Evolutionary conservation across 2,888 invertebrate genomes (phyloP).

Genomic region (Tipula vernalis): DNA sequence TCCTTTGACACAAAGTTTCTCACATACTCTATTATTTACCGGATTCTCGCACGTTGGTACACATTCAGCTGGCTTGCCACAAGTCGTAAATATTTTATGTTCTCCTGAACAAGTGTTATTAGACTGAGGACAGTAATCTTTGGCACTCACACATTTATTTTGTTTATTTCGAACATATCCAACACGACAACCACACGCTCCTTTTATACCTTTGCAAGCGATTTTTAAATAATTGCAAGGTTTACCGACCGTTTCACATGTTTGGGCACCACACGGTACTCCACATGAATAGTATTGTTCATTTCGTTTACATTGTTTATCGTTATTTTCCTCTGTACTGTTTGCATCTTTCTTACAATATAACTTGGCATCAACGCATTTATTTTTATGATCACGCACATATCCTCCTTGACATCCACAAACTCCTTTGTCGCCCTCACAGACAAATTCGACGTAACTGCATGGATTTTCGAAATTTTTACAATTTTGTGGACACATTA

Average conservation of each 20-base stretch:
- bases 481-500: neutral
- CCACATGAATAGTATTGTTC: neutral
- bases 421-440: neutral
- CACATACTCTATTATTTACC: neutral
- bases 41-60: neutral
- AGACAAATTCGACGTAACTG: neutral
- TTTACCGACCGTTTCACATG: neutral
- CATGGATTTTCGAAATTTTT: neutral
- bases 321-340: neutral
- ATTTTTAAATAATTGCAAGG: neutral
- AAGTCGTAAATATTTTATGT: neutral
- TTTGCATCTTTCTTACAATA: neutral
- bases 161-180: neutral
- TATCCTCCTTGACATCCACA: neutral
- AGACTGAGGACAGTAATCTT: neutral
- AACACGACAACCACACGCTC: neutral
- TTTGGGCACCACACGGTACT: neutral
- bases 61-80: neutral
- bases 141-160: neutral
- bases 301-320: neutral
- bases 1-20: neutral
- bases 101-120: neutral
- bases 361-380: neutral
- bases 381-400: neutral
- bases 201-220: neutral